Base-by-base conservation (phyloP, 2,888 invertebrate species). In the Drosophila cognata region DNA sequence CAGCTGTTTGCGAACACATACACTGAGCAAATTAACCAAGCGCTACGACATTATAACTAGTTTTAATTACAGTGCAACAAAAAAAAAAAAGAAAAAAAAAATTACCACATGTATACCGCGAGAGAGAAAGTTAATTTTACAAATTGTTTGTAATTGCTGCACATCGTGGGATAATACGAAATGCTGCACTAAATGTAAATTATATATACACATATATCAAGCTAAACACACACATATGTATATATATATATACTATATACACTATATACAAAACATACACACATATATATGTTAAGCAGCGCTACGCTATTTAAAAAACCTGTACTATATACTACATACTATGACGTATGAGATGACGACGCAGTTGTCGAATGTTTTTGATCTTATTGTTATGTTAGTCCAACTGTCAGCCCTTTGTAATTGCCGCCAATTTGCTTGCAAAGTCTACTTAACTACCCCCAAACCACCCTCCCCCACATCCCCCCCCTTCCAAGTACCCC, bases 1-100 rank as follows among this genome's bases (percentile, higher is more conserved):
- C 96, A 95, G 61, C 88, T 84, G 81, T 82, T 77, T 66, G 64
- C 33, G 11, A 33, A 2, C 1, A 56, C 38, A 46, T 38, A 38
- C 38, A 35, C 55, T 59, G 52, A 65, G 78, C 46, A 46, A 52
- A 52, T 29, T 25, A 53, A 51, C 33, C 46, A 48, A 50, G 74
- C 62, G 46, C 61, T 59, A 36, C 72, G 64, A 29, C 64, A 58
- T 72, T 72, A 71, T 57, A 71, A 68, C 70, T 85, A 89, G 68
- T 67, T 74, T 74, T 68, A 84, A 74, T 74, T 63, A 73, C 73
- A 62, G 63, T 63, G 60, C 46, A 46, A 25, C 4, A 43, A 46
- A 7, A 16, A 21, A 43, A 43, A 46, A 21, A 13, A 13, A 1
- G 21, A 46, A 46, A 43, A 16, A 21, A 21, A 46, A 4, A 25